These are phyloP conservation scores for Venustaconcha ellipsiformis DNA, from an alignment of 1,140 invertebrate genomes.

Conservation along the genomic window DNA sequence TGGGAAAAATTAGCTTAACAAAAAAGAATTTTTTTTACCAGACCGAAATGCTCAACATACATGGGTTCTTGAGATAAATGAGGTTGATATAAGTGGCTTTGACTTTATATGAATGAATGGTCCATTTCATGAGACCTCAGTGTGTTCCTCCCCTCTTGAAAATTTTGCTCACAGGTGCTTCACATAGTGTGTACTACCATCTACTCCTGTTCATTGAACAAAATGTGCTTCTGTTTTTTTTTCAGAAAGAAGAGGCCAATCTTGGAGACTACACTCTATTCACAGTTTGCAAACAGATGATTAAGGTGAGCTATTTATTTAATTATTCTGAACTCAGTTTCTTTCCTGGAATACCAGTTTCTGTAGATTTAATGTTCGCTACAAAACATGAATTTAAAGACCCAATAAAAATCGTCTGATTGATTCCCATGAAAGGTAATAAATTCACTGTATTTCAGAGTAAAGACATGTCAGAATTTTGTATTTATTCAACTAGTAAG, in stretches of 20 bases:
- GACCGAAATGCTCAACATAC: too few species aligned
- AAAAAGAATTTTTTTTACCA: too few species aligned
- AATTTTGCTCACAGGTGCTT: too few species aligned
- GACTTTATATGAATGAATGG: too few species aligned
- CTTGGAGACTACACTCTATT: conserved; percentile 88
- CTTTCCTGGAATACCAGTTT: not conserved
- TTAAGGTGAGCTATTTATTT: conserved; percentile 70
- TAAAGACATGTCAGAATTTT: not conserved
- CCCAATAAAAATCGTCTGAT: not conserved
- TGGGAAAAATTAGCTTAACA: too few species aligned
- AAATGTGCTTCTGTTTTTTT: conserved; percentile 27
- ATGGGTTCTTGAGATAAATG: too few species aligned
- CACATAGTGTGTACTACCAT: not conserved
- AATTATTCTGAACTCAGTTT: not conserved
- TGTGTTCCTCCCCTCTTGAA: too few species aligned
- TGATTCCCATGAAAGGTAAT: too few species aligned
- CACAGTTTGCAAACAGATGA: conserved; percentile 86
- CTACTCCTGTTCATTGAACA: not conserved
- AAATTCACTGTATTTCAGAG: not conserved
- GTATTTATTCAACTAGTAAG: not conserved
- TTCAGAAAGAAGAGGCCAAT: conserved; percentile 88
- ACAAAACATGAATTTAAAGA: too few species aligned
- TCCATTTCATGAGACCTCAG: too few species aligned
- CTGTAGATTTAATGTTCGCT: too few species aligned
- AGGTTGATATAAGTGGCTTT: too few species aligned